phyloP scores from a whole-genome alignment of 2,113 vertebrate species.

The Spea bombifrons region DNA sequence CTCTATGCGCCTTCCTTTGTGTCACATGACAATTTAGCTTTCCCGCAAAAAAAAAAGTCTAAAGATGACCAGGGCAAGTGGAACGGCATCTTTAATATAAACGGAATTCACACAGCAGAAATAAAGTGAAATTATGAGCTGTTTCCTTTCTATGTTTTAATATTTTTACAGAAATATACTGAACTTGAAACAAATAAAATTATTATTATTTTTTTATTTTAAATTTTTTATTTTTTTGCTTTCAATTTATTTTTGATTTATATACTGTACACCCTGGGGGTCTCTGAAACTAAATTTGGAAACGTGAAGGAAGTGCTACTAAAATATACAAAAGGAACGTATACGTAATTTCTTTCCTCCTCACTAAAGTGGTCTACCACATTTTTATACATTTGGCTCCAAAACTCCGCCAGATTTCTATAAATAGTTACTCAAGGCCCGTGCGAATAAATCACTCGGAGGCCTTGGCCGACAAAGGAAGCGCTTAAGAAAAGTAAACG shows the following conservation, averaged over 20 bases:
- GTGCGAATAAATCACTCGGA: constrained; percentile 2
- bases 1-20: no score
- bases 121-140: no score
- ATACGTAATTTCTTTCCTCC: not conserved
- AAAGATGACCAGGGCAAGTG: no score
- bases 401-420: not conserved
- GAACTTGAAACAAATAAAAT: no score
- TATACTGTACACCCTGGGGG: not conserved
- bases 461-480: not conserved
- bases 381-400: not conserved
- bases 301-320: not conserved
- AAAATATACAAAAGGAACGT: not conserved
- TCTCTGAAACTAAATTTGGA: constrained; percentile 10
- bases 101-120: no score
- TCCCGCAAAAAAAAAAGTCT: no score
- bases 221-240: not conserved
- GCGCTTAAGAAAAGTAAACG: no score
- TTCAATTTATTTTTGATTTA: constrained; percentile 11
- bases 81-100: no score
- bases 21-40: no score
- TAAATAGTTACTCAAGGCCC: not conserved
- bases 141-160: no score
- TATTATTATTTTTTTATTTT: no score
- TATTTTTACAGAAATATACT: no score
- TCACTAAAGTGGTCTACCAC: constrained; percentile 10